Conservation (phyloP, 2,888 invertebrate species). For the Watsonalla cultraria region DNA sequence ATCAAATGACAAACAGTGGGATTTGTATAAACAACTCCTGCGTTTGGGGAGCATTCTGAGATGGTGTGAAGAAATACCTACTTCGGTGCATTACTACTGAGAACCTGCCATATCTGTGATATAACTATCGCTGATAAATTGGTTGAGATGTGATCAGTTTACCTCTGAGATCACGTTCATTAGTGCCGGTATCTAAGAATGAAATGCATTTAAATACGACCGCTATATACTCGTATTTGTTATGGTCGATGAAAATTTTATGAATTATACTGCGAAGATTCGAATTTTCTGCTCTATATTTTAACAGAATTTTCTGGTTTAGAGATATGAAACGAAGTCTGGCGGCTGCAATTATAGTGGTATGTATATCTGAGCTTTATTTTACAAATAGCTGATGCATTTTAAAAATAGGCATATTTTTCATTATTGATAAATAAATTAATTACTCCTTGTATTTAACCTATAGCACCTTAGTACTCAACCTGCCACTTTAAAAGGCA, state of each 20-base stretch:
- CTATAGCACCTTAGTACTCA: too few species aligned
- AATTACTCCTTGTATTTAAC: too few species aligned
- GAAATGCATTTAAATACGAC: too few species aligned
- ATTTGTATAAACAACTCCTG: too few species aligned
- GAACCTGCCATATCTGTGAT: background rate
- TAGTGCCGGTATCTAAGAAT: background rate
- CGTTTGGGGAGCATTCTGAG: too few species aligned
- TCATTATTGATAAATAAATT: background rate
- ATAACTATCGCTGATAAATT: background rate
- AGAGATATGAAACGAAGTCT: constrained; percentile 14
- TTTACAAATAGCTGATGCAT: background rate
- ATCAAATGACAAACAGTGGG: too few species aligned
- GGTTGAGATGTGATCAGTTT: background rate
- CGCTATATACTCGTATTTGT: too few species aligned
- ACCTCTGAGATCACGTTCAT: background rate
- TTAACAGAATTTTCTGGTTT: constrained; percentile 1
- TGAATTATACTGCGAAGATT: background rate
- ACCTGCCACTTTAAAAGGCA: too few species aligned
- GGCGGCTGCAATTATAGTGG: constrained; percentile 15
- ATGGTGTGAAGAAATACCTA: too few species aligned
- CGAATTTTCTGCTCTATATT: background rate
- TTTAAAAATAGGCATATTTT: background rate
- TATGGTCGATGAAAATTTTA: background rate
- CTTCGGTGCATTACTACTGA: too few species aligned
- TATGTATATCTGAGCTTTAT: constrained; percentile 7